Base-by-base conservation (phyloP, 2,113 vertebrate species). In the Equus przewalskii region DNA sequence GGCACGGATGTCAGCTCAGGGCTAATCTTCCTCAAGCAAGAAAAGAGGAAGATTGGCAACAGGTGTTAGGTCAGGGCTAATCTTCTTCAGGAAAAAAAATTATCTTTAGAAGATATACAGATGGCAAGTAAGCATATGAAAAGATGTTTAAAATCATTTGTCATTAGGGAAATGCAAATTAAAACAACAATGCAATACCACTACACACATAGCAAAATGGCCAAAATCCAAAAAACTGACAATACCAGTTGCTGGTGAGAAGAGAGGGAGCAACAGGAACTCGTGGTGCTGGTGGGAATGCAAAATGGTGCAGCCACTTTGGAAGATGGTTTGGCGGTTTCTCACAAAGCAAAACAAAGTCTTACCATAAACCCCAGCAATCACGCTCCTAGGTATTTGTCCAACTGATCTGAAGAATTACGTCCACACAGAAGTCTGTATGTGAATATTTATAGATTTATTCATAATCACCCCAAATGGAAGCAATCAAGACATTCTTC, bases 381-480 rank as follows among this genome's bases (percentile, higher is more conserved):
- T 69, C 30, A 67, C 1, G 3, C 22, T 22, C 41, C 56, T 64
- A 56, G 41, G 64, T 36, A 86, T 80, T 90, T 19, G 85, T 64
- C 73, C 33, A 94, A 44, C 26, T 95, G 62, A 76, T 78, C 1
- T 72, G 80, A 90, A 90, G 76, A 90, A n/a, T 56, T 73, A 36
- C 6, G 6, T 58, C 16, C 69, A 90, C 36, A 65, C 49, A 60
- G 41, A 83, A 87, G 26, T 72, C 54, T 65, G 60, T 26, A 56
- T 33, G 24, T 70, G 62, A 91, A 87, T 95, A 75, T 44, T 97
- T 81, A 81, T 8, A 22, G 33, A 46, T 87, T 73, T 72, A 60
- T 76, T 86, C 51, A 28, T 44, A 69, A 81, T 72, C 56, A 78
- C 14, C 9, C 11, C 13, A 89, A 56, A 82, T 73, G 26, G 56